Evolutionary conservation across 1,140 invertebrate species (phyloP).

Genomic region (Drusus annulatus): DNA sequence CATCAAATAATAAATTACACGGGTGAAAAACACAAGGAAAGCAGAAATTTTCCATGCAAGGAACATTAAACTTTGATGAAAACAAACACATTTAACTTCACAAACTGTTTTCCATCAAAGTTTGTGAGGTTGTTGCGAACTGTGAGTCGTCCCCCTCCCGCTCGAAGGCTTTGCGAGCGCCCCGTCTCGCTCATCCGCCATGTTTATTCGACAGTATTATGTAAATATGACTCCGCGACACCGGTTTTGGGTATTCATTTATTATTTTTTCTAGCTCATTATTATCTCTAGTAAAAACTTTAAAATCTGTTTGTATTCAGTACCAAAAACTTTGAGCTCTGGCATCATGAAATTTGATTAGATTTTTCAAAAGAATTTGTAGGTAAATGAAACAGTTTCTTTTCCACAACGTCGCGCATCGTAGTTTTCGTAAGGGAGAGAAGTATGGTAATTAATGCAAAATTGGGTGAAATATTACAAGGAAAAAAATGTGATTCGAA

Average conservation of each 20-base stretch:
- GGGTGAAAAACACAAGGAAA: neutral
- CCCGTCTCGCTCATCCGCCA: constrained; percentile 30
- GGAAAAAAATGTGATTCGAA: no score
- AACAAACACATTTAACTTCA: constrained; percentile 57
- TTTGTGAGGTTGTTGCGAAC: constrained; percentile 53
- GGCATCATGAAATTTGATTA: no score
- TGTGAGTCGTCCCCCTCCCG: constrained; percentile 27
- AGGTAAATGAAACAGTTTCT: no score
- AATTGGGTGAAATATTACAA: no score
- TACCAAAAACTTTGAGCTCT: no score
- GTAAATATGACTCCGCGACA: neutral
- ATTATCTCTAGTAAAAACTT: no score
- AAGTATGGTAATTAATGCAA: no score
- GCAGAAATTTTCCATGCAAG: constrained; percentile 25
- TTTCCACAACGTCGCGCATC: no score
- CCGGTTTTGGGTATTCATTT: neutral
- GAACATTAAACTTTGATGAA: constrained; percentile 58
- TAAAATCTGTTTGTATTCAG: no score
- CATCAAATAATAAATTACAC: constrained; percentile 7
- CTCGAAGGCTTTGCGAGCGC: neutral
- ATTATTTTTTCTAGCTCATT: no score
- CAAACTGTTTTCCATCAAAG: constrained; percentile 58
- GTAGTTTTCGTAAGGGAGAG: no score
- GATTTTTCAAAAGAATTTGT: no score
- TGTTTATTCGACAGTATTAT: constrained; percentile 19